These are phyloP conservation scores for Apantesis nais DNA, from an alignment of 2,888 invertebrate genomes.

Conservation along the genomic window DNA sequence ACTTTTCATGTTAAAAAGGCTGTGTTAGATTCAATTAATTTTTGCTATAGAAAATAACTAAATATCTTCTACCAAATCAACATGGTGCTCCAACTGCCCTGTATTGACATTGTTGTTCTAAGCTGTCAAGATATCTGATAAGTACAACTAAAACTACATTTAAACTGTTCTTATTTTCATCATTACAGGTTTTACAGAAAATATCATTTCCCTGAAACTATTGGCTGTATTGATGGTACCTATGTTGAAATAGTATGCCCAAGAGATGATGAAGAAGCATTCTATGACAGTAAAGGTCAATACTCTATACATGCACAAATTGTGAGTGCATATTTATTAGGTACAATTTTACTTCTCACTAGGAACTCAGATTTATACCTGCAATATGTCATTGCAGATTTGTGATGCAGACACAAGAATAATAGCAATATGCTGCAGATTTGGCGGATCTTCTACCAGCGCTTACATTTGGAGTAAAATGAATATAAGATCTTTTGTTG, in stretches of 20 bases:
- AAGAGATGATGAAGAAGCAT: slow-evolving; percentile 69
- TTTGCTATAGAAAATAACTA: neutral
- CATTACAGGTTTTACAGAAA: slow-evolving; percentile 64
- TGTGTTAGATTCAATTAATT: neutral
- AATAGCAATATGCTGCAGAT: slow-evolving; percentile 67
- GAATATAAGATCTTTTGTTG: slow-evolving; percentile 59
- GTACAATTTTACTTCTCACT: neutral
- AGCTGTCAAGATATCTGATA: neutral
- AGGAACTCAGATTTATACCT: neutral
- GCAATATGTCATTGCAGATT: slow-evolving; percentile 47
- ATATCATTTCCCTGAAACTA: slow-evolving; percentile 68
- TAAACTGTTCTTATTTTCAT: neutral
- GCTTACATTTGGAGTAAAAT: slow-evolving; percentile 68
- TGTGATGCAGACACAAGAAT: slow-evolving; percentile 67
- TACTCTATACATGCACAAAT: slow-evolving; percentile 69
- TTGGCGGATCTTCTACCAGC: slow-evolving; percentile 59
- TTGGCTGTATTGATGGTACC: slow-evolving; percentile 66
- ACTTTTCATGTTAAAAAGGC: too few relatives aligned
- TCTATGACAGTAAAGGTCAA: slow-evolving; percentile 65
- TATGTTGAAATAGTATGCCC: slow-evolving; percentile 68
- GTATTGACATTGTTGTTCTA: neutral
- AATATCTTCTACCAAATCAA: neutral
- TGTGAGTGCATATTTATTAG: slow-evolving; percentile 46
- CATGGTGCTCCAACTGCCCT: neutral
- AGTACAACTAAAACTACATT: neutral